Base-by-base conservation (phyloP, 2,888 invertebrate species). In the Sarcophaga subvicina region DNA sequence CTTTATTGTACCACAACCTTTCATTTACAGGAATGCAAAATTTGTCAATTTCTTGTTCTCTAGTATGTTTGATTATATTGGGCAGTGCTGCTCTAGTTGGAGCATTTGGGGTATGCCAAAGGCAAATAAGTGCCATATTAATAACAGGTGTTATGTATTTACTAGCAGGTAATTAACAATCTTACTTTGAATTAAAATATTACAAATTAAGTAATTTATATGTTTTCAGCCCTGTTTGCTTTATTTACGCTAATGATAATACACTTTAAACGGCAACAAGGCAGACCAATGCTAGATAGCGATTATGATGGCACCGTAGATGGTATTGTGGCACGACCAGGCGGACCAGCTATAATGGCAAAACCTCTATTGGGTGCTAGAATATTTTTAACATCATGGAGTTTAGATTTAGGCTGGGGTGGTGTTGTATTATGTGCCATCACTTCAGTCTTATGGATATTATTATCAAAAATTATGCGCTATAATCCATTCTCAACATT, bases 91-190 rank as follows among this genome's bases (percentile, higher is more conserved):
- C 98, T 5, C 94, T 98, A 81, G 97, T 98, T 4, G 98, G 98
- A 25, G 95, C 96, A 70, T 97, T 98, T 92, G 98, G 98, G 6
- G 95, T 98, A 37, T 96, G 97, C 92, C 96, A 97, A 93, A 97
- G 97, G 91, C 98, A 98, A 94, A 98, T 98, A 91, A 98, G 98
- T 90, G 98, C 98, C 3, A 98, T 98, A 59, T 95, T 98, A 81
- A 96, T 98, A 64, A 98, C 98, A 0, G 98, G 98, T 17, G 98
- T 98, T 77, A 98, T 98, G 96, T 98, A 98, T 93, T 94, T 98
- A 81, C 94, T 98, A 92, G 98, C 98, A 93, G 98, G 98, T 98
- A 93, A 94, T 94, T 90, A 80, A 27, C 47, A 49, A 66, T 8
- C 12, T 60, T 71, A 69, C 54, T 37, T 17, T 17, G 25, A 79